Evolutionary conservation across 30 jellyfish, hydroid and myxozoan genomes (phyloP), one percentile per base, ranked within the genome.

Genomic region (Morbakka virulenta): DNA sequence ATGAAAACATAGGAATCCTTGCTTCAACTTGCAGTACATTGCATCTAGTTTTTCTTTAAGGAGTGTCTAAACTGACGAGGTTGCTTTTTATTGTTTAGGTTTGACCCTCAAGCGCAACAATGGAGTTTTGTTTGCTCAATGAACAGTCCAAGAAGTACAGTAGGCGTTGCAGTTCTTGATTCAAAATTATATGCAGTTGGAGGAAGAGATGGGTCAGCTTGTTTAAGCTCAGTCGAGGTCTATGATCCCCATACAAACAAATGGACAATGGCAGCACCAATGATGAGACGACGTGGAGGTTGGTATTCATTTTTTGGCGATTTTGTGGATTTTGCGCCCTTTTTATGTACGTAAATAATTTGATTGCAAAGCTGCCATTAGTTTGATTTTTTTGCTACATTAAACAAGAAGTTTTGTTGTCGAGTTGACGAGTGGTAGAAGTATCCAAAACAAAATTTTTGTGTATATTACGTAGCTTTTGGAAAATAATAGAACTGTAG

Each of bases 231-330:
- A 28, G 98, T 91, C 30, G 98, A 91, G 74, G 96, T 91, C n/a
- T 91, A 91, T 64, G 98, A 91, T 48, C 98, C 98, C 1, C 93
- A 91, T 48, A 81, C 95, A 33, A 88, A 91, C 85, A 77, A 76
- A 35, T 91, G 98, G 98, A 84, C 90, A 28, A 49, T 81, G 70
- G 98, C 98, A n/a, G 98, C 98, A 0, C 98, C 98, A 17, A 91
- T 91, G 98, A 76, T 84, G 50, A 91, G 85, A 52, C 81, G 98
- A 13, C 89, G 98, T 9, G 98, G 98, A 64, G 98, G 97, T 89
- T 51, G 22, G 86, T 31, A 13, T 1, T 63, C 27, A 17, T 28
- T 20, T 13, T 1, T 35, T 4, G 20, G 3, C 3, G 14, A 27
- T 25, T 32, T 31, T 2, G 47, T 2, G 4, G 26, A 41, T 0